Base-by-base conservation (phyloP, 2,888 invertebrate species). In the Mythimna albipuncta region DNA sequence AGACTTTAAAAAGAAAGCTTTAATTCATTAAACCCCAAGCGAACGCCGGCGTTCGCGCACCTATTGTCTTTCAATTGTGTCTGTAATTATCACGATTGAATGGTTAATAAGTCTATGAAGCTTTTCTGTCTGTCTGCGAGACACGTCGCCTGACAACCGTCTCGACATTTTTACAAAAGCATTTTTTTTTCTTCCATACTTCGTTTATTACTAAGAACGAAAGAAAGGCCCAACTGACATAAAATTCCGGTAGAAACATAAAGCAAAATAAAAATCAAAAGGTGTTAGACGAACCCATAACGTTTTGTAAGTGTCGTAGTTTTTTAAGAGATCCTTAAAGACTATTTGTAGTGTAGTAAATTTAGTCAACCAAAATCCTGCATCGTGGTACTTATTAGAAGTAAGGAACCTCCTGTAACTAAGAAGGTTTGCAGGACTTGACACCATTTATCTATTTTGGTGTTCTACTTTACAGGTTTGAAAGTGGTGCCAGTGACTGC, bases 111-210 rank as follows among this genome's bases (percentile, higher is more conserved):
- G 66, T 64, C 62, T 66, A 55, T 79, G 52, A 63, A 68, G 62
- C 10, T 63, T 64, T 71, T 64, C 66, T 66, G 69, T 57, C 64
- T 67, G 79, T 50, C 65, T 44, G 58, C 26, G 3, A 66, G 59
- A 71, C 69, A 66, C 35, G 67, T 70, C 59, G 67, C 62, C 83
- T 47, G 55, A 58, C 58, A 54, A 69, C 65, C 50, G 63, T 66
- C 55, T 63, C n/a, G 55, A 66, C 19, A 9, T 68, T 81, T 71
- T 67, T 71, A 54, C 47, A 54, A 81, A 71, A 66, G 19, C 59
- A 77, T 72, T 77, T 66, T 50, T 63, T 26, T 1, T 61, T 63
- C 21, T 47, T 72, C 21, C 67, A 64, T 47, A 71, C 35, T 80
- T 70, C 55, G 59, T 77, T 64, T 76, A 50, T 62, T 64, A 72